Conservation (phyloP, 2,113 vertebrate species). For the Ariopsis seemanni region DNA sequence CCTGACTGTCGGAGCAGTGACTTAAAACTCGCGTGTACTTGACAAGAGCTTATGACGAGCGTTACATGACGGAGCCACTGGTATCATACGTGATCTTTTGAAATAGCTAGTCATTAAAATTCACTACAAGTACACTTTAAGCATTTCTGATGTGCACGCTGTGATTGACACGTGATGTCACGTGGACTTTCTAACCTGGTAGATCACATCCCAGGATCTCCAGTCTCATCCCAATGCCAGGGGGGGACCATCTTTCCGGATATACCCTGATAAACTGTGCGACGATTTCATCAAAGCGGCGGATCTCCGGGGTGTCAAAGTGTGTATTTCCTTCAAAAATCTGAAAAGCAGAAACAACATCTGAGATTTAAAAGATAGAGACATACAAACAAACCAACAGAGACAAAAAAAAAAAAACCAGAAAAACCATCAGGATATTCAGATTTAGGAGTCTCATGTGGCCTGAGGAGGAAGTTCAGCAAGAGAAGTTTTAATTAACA, state of each 20-base stretch:
- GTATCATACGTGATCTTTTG: too few relatives aligned
- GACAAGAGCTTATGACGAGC: too few relatives aligned
- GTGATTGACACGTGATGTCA: not conserved
- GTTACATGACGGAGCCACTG: too few relatives aligned
- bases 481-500: slow-evolving; percentile 55
- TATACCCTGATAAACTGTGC: slow-evolving; percentile 88
- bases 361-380: slow-evolving; percentile 1
- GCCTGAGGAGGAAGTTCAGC: slow-evolving; percentile 40
- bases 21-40: too few relatives aligned
- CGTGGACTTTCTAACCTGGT: slow-evolving; percentile 78
- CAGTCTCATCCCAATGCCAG: slow-evolving; percentile 95
- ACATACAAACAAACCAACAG: not conserved
- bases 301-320: slow-evolving; percentile 92
- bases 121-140: not conserved
- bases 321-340: slow-evolving; percentile 96
- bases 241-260: slow-evolving; percentile 94
- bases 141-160: not conserved
- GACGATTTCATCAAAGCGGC: slow-evolving; percentile 88
- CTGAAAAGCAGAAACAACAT: slow-evolving; percentile 63
- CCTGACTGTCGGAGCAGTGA: too few relatives aligned
- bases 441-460: slow-evolving; percentile 37
- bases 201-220: slow-evolving; percentile 95
- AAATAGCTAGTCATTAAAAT: too few relatives aligned
- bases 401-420: not conserved
- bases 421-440: slow-evolving; percentile 27